Evolutionary conservation across 2,113 vertebrate species (phyloP).

Genomic region (Upupa epops): DNA sequence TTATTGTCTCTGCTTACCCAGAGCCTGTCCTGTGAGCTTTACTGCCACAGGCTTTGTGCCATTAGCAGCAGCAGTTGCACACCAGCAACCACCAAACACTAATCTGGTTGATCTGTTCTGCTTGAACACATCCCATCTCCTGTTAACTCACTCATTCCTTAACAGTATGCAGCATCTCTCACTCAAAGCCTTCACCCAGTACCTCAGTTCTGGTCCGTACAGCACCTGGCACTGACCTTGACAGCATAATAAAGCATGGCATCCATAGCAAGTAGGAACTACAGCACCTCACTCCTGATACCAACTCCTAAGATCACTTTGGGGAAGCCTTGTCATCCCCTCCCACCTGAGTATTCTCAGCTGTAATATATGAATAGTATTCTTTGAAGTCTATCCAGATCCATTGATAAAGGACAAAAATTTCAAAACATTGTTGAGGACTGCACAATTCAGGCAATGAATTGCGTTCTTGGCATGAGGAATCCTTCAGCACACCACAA

Average conservation of each 20-base stretch:
- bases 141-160: background rate
- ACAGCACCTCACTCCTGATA: background rate
- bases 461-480: slow-evolving; percentile 23
- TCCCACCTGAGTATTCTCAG: background rate
- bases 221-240: background rate
- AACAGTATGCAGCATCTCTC: background rate
- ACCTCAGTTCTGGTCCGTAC: background rate
- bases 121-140: background rate
- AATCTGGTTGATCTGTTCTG: background rate
- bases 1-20: background rate
- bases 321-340: background rate
- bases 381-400: slow-evolving; percentile 24
- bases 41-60: background rate
- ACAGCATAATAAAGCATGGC: background rate
- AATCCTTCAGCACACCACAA: background rate
- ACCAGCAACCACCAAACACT: background rate
- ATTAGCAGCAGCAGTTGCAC: background rate
- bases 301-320: background rate
- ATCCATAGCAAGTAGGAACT: background rate
- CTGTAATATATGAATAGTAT: slow-evolving; percentile 15
- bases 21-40: background rate
- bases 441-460: background rate
- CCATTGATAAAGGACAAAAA: slow-evolving; percentile 12
- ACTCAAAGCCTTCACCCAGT: background rate
- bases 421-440: slow-evolving; percentile 40